Percentiles rank a stretch among this genome's conserved stretches.
These are phyloP conservation scores for Perithous albicinctus DNA, from an alignment of 2,888 invertebrate genomes.

Conservation along the genomic window DNA sequence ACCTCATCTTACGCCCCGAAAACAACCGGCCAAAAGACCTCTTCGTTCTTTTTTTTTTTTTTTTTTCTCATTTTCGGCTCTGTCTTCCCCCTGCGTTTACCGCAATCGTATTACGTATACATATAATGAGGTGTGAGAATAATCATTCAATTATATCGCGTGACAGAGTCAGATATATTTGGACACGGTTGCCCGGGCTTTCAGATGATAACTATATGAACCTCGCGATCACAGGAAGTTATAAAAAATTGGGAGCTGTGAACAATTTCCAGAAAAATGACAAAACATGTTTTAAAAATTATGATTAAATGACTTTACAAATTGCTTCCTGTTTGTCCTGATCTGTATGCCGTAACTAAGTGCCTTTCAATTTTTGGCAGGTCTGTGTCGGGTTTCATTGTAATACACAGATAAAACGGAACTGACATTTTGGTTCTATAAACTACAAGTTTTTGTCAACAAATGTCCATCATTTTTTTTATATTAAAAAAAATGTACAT, in stretches of 20 bases:
- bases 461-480: no score
- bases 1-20: slow-evolving; percentile 60
- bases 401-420: no score
- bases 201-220: neutral
- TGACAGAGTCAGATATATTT: slow-evolving; percentile 72
- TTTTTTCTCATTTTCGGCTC: slow-evolving; percentile 38
- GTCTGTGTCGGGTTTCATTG: no score
- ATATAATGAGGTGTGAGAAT: slow-evolving; percentile 72
- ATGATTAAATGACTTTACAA: neutral
- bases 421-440: no score
- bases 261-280: slow-evolving; percentile 16
- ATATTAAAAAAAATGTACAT: no score
- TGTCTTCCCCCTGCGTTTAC: slow-evolving; percentile 23
- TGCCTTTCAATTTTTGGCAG: neutral
- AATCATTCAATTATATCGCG: slow-evolving; percentile 81
- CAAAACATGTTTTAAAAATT: neutral
- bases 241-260: neutral
- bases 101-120: slow-evolving; percentile 27
- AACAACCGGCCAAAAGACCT: slow-evolving; percentile 46
- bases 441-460: no score
- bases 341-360: neutral
- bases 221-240: neutral
- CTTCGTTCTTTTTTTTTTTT: slow-evolving; percentile 30
- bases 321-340: neutral
- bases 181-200: slow-evolving; percentile 14